Base-by-base conservation (phyloP, 2,113 vertebrate species). In the Limnothrissa miodon region DNA sequence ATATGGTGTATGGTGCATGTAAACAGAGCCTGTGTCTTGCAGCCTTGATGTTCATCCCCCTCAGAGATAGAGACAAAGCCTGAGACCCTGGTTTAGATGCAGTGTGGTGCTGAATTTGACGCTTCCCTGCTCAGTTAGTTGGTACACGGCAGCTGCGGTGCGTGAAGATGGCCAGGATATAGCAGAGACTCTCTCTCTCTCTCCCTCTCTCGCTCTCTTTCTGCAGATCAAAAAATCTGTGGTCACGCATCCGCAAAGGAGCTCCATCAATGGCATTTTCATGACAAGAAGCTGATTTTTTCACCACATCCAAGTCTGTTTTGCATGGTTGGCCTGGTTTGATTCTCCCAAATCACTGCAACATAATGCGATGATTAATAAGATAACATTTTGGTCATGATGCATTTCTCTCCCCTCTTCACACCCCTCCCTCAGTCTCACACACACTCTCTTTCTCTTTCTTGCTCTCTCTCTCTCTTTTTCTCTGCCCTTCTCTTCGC, bases 311-410 rank as follows among this genome's bases (percentile, higher is more conserved):
- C 70, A 48, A 45, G 46, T 44, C 7, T 79, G 33, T 79, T 81
- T 39, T 53, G 42, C 56, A 80, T n/a, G 70, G 42, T 11, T 59
- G 86, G 66, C 66, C 66, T 74, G 66, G 13, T 66, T 66, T 36
- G 29, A 36, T 29, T 74, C 66, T 33, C 3, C 39, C 79, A 78
- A 79, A 85, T 79, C 9, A 36, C 45, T 39, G 56, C 70, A 82
- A 86, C 81, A 53, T 45, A 81, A 79, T 44, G 45, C 36, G 42
- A 81, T 80, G 84, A 83, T 83, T 80, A 82, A 79, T 85, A 51
- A 21, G 45, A 83, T 36, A 74, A 13, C 66, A 74, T 33, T 66
- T 66, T 10, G 59, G 59, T n/a, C 59, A 66, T 10, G 29, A 74
- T 74, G 33, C 5, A 15, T 74, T 33, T 36, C 29, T 74, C 66